These are phyloP conservation scores for Rotaria socialis DNA, from an alignment of 2,888 invertebrate genomes.

Conservation along the genomic window DNA sequence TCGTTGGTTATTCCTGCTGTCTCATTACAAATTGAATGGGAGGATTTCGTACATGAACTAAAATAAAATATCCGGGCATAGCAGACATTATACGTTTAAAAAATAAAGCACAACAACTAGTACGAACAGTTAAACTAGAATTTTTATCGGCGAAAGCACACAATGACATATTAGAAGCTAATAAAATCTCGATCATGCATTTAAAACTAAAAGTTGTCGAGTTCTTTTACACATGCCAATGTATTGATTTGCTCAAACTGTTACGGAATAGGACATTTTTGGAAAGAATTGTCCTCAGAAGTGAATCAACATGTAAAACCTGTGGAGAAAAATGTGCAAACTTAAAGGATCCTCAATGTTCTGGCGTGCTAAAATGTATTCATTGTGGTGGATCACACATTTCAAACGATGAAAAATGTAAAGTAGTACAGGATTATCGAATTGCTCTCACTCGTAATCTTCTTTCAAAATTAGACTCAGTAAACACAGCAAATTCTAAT, in stretches of 20 bases:
- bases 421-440: background rate
- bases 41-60: background rate
- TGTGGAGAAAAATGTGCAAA: background rate
- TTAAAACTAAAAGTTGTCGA: background rate
- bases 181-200: background rate
- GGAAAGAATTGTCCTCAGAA: background rate
- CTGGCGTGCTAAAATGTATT: background rate
- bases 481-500: background rate
- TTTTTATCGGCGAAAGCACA: background rate
- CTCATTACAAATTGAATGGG: background rate
- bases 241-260: background rate
- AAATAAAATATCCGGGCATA: background rate
- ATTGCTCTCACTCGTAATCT: background rate
- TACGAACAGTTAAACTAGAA: background rate
- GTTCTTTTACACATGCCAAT: background rate
- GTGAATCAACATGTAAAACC: background rate
- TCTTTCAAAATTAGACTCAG: background rate
- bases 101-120: background rate
- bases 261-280: background rate
- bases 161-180: background rate
- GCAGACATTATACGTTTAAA: background rate
- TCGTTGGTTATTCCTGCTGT: background rate
- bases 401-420: background rate
- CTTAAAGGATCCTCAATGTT: background rate
- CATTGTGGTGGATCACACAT: background rate